A percentile compares a stretch with the other conserved stretches of the same genome.
phyloP scores from a whole-genome alignment of 2,888 invertebrate genomes.

The Nephrotoma flavescens region DNA sequence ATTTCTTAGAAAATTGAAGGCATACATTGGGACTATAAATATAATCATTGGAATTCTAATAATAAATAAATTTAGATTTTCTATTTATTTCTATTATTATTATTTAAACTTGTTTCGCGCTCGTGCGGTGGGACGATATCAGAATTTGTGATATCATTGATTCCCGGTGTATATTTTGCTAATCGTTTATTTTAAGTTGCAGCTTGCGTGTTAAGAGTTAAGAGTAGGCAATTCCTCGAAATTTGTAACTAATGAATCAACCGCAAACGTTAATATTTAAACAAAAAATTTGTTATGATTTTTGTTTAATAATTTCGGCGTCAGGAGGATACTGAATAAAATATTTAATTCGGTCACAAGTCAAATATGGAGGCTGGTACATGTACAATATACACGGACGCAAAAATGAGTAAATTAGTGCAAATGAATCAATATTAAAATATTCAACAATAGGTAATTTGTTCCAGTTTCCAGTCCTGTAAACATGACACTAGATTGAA shows the following conservation, averaged over 20 bases:
- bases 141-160: not conserved
- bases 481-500: too few relatives aligned
- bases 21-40: not conserved
- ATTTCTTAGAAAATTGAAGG: not conserved
- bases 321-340: not conserved
- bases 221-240: not conserved
- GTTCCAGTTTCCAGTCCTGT: too few relatives aligned
- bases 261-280: not conserved
- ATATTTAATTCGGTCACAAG: not conserved
- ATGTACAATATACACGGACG: too few relatives aligned
- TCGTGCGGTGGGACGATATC: not conserved
- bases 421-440: too few relatives aligned
- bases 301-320: not conserved
- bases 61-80: not conserved
- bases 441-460: too few relatives aligned
- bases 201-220: not conserved
- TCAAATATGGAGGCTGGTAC: not conserved
- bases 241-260: not conserved
- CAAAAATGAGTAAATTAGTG: too few relatives aligned
- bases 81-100: not conserved
- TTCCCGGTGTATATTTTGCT: not conserved
- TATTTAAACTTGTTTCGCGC: not conserved
- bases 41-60: not conserved
- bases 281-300: not conserved
- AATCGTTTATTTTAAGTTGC: not conserved